A percentile compares a stretch with the other conserved stretches of the same genome.
These are phyloP conservation scores for Danaus melanippus DNA, from an alignment of 1,140 invertebrate species.

Conservation along the genomic window DNA sequence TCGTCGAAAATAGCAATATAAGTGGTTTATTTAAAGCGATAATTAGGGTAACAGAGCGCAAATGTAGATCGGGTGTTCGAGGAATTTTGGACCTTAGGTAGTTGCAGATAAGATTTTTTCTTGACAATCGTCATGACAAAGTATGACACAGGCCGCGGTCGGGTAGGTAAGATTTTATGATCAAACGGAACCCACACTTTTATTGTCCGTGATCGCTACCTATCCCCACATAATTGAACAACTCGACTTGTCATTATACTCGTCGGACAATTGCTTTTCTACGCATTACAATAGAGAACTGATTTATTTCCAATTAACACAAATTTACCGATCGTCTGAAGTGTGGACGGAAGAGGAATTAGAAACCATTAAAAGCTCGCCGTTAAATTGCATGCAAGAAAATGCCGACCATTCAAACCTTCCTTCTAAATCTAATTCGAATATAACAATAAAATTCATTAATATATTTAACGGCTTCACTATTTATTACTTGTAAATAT, in stretches of 20 bases:
- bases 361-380: too few species aligned
- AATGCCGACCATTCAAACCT: too few species aligned
- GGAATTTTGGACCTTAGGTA: slow-evolving; percentile 34
- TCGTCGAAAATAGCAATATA: slow-evolving; percentile 10
- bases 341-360: too few species aligned
- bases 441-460: too few species aligned
- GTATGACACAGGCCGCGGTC: slow-evolving; percentile 41
- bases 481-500: too few species aligned
- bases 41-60: slow-evolving; percentile 15
- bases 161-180: slow-evolving; percentile 64
- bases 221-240: slow-evolving; percentile 67
- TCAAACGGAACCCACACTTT: slow-evolving; percentile 62
- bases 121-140: slow-evolving; percentile 26
- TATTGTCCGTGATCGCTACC: slow-evolving; percentile 67
- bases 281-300: background rate
- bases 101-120: slow-evolving; percentile 16
- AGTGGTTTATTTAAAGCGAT: slow-evolving; percentile 18
- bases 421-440: too few species aligned
- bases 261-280: slow-evolving; percentile 50
- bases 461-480: too few species aligned
- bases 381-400: too few species aligned
- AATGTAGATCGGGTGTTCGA: slow-evolving; percentile 8
- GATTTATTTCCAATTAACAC: too few species aligned
- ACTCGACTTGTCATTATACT: slow-evolving; percentile 62
- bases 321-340: too few species aligned